Percentiles rank a stretch among this genome's conserved stretches.
Evolutionary conservation across 1,140 invertebrate genomes (phyloP).

Genomic region (Pseudomyrmex dendroicus): DNA sequence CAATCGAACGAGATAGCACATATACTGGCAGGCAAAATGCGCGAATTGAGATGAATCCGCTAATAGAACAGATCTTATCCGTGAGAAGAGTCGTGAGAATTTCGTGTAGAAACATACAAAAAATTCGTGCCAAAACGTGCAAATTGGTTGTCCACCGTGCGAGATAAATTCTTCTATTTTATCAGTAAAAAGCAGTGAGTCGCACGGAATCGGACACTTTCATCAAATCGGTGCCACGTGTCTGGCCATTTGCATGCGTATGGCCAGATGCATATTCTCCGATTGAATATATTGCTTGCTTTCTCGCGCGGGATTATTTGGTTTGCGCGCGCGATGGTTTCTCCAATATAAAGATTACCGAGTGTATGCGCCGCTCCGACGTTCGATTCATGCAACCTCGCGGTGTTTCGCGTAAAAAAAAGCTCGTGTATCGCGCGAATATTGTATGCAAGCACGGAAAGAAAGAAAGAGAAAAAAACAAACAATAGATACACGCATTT

Average conservation of each 20-base stretch:
- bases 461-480: too few species aligned
- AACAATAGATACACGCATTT: too few species aligned
- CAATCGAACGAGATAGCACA: too few species aligned
- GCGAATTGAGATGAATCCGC: too few species aligned
- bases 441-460: background rate
- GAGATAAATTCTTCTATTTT: constrained; percentile 41
- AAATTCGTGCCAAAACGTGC: background rate
- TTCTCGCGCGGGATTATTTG: constrained; percentile 61
- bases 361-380: constrained; percentile 1
- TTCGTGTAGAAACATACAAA: background rate
- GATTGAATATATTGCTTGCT: constrained; percentile 55
- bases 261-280: constrained; percentile 63
- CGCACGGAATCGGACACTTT: constrained; percentile 66
- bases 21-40: too few species aligned
- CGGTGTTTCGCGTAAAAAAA: constrained; percentile 18
- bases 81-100: background rate
- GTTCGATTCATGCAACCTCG: constrained; percentile 12
- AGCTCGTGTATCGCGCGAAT: background rate
- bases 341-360: constrained; percentile 46
- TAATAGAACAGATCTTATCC: background rate
- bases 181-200: constrained; percentile 11
- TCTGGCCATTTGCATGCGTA: constrained; percentile 65
- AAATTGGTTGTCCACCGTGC: constrained; percentile 12
- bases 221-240: constrained; percentile 67
- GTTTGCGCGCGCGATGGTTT: constrained; percentile 60